These are phyloP conservation scores for Plagodis pulveraria DNA, from an alignment of 2,888 invertebrate species.

Conservation along the genomic window DNA sequence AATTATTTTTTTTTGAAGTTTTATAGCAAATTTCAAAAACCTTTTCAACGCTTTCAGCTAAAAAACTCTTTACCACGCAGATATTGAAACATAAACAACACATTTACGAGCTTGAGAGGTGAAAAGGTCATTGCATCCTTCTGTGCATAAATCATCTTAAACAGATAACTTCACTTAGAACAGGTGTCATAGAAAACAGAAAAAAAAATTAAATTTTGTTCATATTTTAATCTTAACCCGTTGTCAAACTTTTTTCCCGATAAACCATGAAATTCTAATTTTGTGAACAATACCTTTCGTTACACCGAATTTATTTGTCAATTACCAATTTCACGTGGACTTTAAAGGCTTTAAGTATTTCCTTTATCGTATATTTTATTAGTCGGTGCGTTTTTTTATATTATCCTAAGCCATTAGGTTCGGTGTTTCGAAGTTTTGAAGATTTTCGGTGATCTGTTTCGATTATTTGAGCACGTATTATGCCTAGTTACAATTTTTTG, in stretches of 20 bases:
- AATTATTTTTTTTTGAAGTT: too few species aligned
- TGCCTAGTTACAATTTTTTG: conserved; percentile 1
- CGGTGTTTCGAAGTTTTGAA: conserved; percentile 10
- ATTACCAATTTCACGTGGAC: conserved; percentile 56
- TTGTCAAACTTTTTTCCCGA: conserved; percentile 31
- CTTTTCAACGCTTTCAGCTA: too few species aligned
- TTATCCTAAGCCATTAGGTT: conserved; percentile 16
- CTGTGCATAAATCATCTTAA: too few species aligned
- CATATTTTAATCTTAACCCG: background rate
- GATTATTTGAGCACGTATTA: background rate
- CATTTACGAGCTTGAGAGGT: too few species aligned
- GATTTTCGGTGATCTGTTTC: conserved; percentile 5
- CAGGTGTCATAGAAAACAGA: too few species aligned
- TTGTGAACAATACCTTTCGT: conserved; percentile 46
- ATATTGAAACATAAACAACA: too few species aligned
- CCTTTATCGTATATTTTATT: conserved; percentile 40
- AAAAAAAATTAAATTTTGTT: too few species aligned
- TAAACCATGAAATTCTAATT: conserved; percentile 43
- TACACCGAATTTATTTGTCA: conserved; percentile 42
- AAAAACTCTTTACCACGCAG: too few species aligned
- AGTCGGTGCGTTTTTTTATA: conserved; percentile 38
- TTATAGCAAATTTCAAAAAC: too few species aligned
- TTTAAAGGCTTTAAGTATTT: conserved; percentile 42
- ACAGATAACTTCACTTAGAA: too few species aligned
- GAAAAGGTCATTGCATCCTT: too few species aligned